Evolutionary conservation across 2,888 invertebrate genomes (phyloP).

Genomic region (Sabellastarte sp.): DNA sequence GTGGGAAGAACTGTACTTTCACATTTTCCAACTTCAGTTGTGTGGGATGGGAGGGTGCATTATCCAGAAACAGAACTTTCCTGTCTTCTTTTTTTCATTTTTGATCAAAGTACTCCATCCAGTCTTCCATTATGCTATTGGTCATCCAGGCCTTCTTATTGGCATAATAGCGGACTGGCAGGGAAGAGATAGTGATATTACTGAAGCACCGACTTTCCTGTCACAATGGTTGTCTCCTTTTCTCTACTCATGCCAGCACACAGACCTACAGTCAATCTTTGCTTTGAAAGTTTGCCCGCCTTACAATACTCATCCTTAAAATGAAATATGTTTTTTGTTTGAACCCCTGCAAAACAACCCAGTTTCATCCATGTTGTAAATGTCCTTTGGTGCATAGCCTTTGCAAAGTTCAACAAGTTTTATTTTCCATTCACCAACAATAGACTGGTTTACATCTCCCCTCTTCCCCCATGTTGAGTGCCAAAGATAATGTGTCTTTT

Average conservation of each 20-base stretch:
- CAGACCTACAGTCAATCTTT: slow-evolving; percentile 9
- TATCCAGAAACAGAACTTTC: background rate
- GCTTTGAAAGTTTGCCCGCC: slow-evolving; percentile 31
- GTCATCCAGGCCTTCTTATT: slow-evolving; percentile 3
- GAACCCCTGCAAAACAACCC: slow-evolving; percentile 26
- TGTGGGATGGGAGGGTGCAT: background rate
- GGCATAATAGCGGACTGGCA: background rate
- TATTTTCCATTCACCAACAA: slow-evolving; percentile 16
- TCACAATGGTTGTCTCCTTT: background rate
- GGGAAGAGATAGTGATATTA: background rate
- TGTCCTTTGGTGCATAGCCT: slow-evolving; percentile 13
- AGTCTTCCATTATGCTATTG: background rate
- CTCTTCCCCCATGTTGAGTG: slow-evolving; percentile 18
- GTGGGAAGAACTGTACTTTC: background rate
- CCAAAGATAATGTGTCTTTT: slow-evolving; percentile 27
- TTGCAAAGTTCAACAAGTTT: slow-evolving; percentile 3
- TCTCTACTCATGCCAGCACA: background rate
- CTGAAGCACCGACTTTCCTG: slow-evolving; percentile 1
- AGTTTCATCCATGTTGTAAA: too few relatives aligned
- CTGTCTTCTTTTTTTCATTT: background rate
- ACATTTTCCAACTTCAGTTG: background rate
- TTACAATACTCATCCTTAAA: slow-evolving; percentile 24
- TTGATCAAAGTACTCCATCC: background rate
- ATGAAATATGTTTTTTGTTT: slow-evolving; percentile 25
- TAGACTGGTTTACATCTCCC: slow-evolving; percentile 16